A percentile compares a stretch with the other conserved stretches of the same genome.
phyloP scores from a whole-genome alignment of 2,888 invertebrate genomes.

The Tubulanus polymorphus region DNA sequence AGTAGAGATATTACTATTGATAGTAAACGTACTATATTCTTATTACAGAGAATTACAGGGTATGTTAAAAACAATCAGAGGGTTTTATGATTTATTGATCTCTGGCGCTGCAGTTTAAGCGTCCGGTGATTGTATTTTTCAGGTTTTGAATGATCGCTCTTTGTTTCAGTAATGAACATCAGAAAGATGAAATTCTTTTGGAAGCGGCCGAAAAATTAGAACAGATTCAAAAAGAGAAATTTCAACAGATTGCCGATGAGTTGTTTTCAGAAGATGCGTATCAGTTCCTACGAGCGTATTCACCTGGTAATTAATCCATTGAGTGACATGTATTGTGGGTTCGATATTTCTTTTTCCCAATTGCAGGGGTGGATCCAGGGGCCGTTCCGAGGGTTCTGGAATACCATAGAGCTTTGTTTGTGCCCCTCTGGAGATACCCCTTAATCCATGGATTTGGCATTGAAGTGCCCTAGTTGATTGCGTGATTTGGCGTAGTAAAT shows the following conservation, averaged over 20 bases:
- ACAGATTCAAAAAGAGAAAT: conserved; percentile 62
- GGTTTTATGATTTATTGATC: neutral
- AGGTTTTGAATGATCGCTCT: neutral
- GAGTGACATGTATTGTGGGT: too few relatives aligned
- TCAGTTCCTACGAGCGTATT: conserved; percentile 66
- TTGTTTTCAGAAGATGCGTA: conserved; percentile 68
- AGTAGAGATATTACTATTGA: conserved; percentile 83
- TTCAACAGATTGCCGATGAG: conserved; percentile 70
- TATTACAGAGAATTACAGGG: conserved; percentile 71
- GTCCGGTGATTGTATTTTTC: neutral
- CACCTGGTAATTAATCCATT: conserved; percentile 57
- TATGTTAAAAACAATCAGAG: conserved; percentile 35
- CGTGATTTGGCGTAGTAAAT: too few relatives aligned
- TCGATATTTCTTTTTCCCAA: too few relatives aligned
- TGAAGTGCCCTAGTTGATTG: too few relatives aligned
- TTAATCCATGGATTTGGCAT: too few relatives aligned
- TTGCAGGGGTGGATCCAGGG: too few relatives aligned
- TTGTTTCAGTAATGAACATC: conserved; percentile 54
- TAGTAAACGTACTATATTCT: conserved; percentile 83
- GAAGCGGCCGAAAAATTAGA: conserved; percentile 68
- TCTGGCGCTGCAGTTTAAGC: neutral
- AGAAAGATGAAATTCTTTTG: conserved; percentile 56
- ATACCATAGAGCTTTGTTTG: too few relatives aligned
- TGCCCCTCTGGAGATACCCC: too few relatives aligned
- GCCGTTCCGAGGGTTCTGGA: too few relatives aligned